phyloP scores from a whole-genome alignment of 2,888 invertebrate species.

The Mythimna impura region DNA sequence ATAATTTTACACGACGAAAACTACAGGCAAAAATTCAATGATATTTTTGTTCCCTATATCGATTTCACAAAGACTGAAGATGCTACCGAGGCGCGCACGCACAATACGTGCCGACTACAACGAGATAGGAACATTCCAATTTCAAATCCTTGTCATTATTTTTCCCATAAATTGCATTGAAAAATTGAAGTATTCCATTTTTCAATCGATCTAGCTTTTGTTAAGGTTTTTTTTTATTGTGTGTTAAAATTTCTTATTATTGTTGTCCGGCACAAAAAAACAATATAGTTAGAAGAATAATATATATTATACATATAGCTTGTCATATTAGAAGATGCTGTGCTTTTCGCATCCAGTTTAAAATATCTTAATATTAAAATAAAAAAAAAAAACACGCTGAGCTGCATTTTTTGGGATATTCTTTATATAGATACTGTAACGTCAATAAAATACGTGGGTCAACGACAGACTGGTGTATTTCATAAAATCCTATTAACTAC shows the following conservation, averaged over 20 bases:
- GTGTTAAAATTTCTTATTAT: conserved; percentile 5
- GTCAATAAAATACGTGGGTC: no score
- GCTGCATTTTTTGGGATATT: no score
- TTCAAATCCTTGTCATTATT: conserved; percentile 73
- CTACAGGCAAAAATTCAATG: background rate
- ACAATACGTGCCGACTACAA: conserved; percentile 68
- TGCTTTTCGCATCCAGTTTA: no score
- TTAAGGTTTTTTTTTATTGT: background rate
- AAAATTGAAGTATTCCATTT: conserved; percentile 42
- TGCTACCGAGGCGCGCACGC: conserved; percentile 71
- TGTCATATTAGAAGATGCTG: no score
- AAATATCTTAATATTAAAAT: no score
- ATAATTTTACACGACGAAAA: background rate
- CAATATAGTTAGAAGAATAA: no score
- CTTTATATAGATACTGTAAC: no score
- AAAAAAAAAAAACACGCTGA: no score
- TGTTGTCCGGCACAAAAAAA: background rate
- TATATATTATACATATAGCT: no score
- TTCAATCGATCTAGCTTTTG: conserved; percentile 24
- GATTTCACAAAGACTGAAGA: conserved; percentile 38
- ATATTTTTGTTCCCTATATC: conserved; percentile 1
- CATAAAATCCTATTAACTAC: no score
- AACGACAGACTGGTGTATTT: no score
- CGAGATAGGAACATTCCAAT: conserved; percentile 71
- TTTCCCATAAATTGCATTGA: conserved; percentile 54